These are phyloP conservation scores for Hyperoplus lanceolatus DNA, from an alignment of 2,797 vertebrate species.

Conservation along the genomic window DNA sequence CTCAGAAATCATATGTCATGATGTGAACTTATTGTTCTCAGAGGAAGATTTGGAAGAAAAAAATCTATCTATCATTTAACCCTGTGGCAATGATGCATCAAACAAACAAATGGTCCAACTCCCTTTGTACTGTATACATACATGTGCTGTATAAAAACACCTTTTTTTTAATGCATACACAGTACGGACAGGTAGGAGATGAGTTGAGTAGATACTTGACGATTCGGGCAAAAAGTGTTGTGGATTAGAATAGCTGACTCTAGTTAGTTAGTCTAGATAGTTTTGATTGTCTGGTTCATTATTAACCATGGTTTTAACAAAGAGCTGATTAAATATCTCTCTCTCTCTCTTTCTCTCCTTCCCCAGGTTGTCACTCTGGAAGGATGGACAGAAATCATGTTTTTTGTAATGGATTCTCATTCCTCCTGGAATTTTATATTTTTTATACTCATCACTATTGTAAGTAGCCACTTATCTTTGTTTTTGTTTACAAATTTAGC, in stretches of 20 bases:
- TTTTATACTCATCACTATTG: conserved; percentile 26
- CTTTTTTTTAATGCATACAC: no score
- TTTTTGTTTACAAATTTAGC: neutral
- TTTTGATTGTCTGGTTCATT: neutral
- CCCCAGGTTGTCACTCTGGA: conserved; percentile 40
- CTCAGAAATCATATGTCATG: no score
- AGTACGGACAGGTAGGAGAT: no score
- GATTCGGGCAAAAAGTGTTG: no score
- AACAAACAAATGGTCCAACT: no score
- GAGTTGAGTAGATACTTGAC: no score
- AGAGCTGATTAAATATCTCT: neutral
- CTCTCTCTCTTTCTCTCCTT: neutral
- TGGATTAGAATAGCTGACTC: no score
- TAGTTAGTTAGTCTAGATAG: no score
- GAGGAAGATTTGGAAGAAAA: neutral
- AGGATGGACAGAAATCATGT: conserved; percentile 54
- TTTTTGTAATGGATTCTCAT: conserved; percentile 21
- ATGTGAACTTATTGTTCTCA: neutral
- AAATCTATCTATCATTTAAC: no score
- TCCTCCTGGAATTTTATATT: conserved; percentile 18
- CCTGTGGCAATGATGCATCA: no score
- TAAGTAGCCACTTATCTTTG: conserved; percentile 15
- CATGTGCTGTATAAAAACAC: no score
- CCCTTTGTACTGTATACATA: no score
- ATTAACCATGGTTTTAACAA: neutral